Evolutionary conservation across 2,888 invertebrate genomes (phyloP).

Genomic region (Harmothoe impar): DNA sequence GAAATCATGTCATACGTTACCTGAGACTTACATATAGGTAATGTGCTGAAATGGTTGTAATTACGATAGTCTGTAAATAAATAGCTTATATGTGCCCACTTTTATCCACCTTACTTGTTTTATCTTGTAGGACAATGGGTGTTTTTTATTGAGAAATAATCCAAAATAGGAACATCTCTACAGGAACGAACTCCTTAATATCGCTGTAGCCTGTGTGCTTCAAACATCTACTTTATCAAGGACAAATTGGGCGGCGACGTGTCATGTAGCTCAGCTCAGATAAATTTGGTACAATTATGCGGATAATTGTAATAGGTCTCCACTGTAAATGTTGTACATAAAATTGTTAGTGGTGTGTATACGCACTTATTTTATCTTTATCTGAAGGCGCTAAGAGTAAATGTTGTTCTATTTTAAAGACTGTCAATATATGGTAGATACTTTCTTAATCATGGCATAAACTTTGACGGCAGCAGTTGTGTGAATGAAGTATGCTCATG

Average conservation of each 20-base stretch:
- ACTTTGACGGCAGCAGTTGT: not conserved
- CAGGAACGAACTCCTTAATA: not conserved
- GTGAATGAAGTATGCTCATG: not conserved
- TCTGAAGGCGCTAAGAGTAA: not conserved
- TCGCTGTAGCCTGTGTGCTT: not conserved
- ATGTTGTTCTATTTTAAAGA: not conserved
- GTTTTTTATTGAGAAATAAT: too few species aligned
- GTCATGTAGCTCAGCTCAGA: not conserved
- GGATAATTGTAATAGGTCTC: conserved; percentile 15
- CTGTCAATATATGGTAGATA: not conserved
- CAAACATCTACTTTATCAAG: not conserved
- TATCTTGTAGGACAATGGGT: too few species aligned
- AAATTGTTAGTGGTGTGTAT: not conserved
- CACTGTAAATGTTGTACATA: not conserved
- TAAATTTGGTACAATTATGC: conserved; percentile 12
- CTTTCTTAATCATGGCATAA: not conserved
- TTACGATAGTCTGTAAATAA: too few species aligned
- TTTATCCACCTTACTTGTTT: too few species aligned
- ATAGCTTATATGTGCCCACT: too few species aligned
- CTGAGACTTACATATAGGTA: too few species aligned
- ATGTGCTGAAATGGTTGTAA: too few species aligned
- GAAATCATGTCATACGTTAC: too few species aligned
- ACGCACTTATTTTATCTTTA: not conserved
- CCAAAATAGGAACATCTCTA: too few species aligned
- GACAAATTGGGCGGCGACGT: not conserved